Percentiles rank a stretch among this genome's conserved stretches.
phyloP scores from a whole-genome alignment of 2,797 vertebrate species.

The Nasua narica region DNA sequence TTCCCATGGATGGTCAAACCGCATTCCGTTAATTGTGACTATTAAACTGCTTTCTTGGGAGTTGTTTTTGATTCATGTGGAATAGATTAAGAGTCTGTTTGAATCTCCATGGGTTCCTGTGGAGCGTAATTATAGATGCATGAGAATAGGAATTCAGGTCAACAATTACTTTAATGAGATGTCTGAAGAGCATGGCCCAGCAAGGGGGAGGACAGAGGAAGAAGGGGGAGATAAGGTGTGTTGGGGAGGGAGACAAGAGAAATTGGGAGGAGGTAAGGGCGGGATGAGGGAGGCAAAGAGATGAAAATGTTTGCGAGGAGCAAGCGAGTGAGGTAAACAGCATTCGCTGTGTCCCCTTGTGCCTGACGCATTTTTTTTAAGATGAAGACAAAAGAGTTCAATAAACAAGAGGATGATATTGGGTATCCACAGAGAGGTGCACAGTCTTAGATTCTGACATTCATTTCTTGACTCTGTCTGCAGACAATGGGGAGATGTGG shows the following conservation, averaged over 20 bases:
- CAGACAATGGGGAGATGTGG: neutral
- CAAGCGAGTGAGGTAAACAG: neutral
- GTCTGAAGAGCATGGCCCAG: conserved; percentile 72
- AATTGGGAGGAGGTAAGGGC: too few relatives aligned
- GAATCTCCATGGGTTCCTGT: conserved; percentile 79
- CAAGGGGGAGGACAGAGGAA: neutral
- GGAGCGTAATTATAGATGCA: conserved; percentile 83
- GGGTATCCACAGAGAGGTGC: neutral
- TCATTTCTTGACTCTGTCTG: neutral
- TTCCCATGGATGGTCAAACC: conserved; percentile 62
- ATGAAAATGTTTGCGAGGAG: neutral
- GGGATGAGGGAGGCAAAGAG: neutral
- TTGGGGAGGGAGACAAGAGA: neutral
- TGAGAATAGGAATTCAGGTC: conserved; percentile 81
- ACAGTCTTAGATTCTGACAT: neutral
- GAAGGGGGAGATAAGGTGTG: neutral
- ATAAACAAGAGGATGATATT: neutral
- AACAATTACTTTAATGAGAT: conserved; percentile 85
- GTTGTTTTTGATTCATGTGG: conserved; percentile 82
- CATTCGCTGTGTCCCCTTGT: neutral
- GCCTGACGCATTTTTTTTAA: neutral
- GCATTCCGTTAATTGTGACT: conserved; percentile 77
- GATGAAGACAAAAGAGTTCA: neutral
- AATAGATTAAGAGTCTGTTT: conserved; percentile 82
- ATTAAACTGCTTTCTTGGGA: conserved; percentile 82